Conservation (phyloP, 1,140 invertebrate genomes). For the Scylla paramamosain region DNA sequence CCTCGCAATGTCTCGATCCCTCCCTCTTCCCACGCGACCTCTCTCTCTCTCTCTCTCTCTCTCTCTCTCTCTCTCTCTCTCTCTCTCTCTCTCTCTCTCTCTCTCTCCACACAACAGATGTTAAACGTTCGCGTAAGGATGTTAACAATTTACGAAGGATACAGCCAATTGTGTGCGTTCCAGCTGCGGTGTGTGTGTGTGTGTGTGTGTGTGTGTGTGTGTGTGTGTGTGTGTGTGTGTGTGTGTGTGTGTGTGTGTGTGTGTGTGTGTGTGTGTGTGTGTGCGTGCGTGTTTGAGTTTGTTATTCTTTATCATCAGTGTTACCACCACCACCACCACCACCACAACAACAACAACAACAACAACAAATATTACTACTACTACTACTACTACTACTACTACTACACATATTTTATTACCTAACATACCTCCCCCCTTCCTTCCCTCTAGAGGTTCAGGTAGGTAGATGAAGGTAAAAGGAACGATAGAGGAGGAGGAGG, state of each 20-base stretch:
- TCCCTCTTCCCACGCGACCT: neutral
- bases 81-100: neutral
- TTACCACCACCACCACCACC: too few relatives aligned
- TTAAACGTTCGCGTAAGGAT: neutral
- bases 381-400: too few relatives aligned
- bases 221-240: neutral
- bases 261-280: neutral
- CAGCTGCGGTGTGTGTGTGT: neutral
- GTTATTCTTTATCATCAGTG: too few relatives aligned
- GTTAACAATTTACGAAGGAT: neutral
- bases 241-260: constrained; percentile 4
- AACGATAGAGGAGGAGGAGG: too few relatives aligned
- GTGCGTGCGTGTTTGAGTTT: neutral
- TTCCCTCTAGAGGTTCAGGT: too few relatives aligned
- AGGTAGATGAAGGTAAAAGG: too few relatives aligned
- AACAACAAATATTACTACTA: too few relatives aligned
- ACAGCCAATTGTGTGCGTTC: neutral
- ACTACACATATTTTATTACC: neutral
- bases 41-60: neutral
- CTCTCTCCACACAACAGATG: neutral
- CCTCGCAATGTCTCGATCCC: neutral
- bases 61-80: neutral
- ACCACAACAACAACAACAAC: too few relatives aligned
- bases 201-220: constrained; percentile 1
- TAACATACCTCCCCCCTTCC: neutral